A percentile compares a stretch with the other conserved stretches of the same genome.
Evolutionary conservation across 2,797 vertebrate species (phyloP).

Genomic region (Hafferia zeledoni): DNA sequence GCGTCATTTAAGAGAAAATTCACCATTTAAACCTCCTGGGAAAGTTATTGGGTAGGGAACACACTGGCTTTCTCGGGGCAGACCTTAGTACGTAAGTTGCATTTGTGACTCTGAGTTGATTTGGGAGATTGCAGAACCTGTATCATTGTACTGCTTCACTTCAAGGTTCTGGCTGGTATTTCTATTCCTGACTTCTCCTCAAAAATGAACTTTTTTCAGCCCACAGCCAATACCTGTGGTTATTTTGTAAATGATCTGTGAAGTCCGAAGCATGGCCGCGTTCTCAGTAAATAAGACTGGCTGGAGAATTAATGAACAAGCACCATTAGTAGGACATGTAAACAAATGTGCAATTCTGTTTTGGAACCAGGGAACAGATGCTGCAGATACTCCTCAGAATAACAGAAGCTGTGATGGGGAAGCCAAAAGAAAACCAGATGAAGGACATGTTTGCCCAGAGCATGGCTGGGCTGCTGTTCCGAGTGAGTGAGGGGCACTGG

Average conservation of each 20-base stretch:
- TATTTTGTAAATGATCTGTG: not conserved
- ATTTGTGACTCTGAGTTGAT: not conserved
- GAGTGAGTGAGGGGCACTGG: constrained; percentile 80
- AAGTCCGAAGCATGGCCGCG: accelerated
- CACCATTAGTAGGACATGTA: not conserved
- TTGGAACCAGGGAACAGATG: constrained; percentile 92
- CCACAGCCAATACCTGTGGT: not conserved
- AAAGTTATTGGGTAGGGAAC: not conserved
- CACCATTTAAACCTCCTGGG: not conserved
- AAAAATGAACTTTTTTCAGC: not conserved
- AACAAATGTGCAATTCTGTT: constrained; percentile 30
- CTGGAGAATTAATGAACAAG: not conserved
- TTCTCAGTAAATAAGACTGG: not conserved
- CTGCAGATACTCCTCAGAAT: constrained; percentile 94
- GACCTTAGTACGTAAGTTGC: accelerated
- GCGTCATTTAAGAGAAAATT: not conserved
- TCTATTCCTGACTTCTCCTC: not conserved
- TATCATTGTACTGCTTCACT: not conserved
- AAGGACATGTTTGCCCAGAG: constrained; percentile 92
- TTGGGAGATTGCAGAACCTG: not conserved
- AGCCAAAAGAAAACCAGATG: constrained; percentile 89
- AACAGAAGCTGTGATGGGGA: constrained; percentile 96
- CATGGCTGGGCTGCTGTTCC: constrained; percentile 91
- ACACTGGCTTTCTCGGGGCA: not conserved
- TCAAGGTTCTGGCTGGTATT: not conserved